Percentiles rank a stretch among this genome's conserved stretches.
Evolutionary conservation across 2,797 vertebrate genomes (phyloP).

Genomic region (Gymnocypris eckloni): DNA sequence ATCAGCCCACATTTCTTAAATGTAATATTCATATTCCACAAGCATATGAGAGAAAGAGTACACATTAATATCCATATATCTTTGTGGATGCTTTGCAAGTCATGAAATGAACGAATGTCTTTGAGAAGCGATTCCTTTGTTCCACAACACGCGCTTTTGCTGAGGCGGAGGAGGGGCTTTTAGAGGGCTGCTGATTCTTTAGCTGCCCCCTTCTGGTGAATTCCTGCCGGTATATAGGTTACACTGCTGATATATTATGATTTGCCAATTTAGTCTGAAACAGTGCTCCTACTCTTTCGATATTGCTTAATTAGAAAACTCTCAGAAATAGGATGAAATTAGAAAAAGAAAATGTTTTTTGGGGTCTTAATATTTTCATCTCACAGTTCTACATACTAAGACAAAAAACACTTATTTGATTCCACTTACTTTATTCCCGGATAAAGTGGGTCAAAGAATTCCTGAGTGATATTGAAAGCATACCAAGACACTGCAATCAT

Average conservation of each 20-base stretch:
- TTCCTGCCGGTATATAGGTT: too few relatives aligned
- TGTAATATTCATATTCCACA: too few relatives aligned
- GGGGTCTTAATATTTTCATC: background rate
- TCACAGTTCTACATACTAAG: background rate
- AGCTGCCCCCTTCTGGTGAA: too few relatives aligned
- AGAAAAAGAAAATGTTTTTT: background rate
- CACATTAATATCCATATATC: too few relatives aligned
- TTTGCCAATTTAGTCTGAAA: background rate
- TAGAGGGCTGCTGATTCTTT: too few relatives aligned
- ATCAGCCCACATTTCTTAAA: too few relatives aligned
- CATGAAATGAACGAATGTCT: too few relatives aligned
- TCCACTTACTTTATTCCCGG: conserved; percentile 86
- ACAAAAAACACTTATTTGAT: background rate
- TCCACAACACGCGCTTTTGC: too few relatives aligned
- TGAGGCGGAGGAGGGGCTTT: too few relatives aligned
- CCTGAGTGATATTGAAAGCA: conserved; percentile 85
- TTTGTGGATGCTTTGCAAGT: too few relatives aligned
- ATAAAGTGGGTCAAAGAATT: conserved; percentile 87
- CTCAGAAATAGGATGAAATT: background rate
- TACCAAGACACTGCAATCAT: conserved; percentile 91
- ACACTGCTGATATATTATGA: background rate
- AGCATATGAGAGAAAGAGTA: too few relatives aligned
- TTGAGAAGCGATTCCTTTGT: too few relatives aligned
- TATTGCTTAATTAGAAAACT: background rate
- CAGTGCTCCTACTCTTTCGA: background rate